These are phyloP conservation scores for Limnothrissa miodon DNA, from an alignment of 2,113 vertebrate species.

Conservation along the genomic window DNA sequence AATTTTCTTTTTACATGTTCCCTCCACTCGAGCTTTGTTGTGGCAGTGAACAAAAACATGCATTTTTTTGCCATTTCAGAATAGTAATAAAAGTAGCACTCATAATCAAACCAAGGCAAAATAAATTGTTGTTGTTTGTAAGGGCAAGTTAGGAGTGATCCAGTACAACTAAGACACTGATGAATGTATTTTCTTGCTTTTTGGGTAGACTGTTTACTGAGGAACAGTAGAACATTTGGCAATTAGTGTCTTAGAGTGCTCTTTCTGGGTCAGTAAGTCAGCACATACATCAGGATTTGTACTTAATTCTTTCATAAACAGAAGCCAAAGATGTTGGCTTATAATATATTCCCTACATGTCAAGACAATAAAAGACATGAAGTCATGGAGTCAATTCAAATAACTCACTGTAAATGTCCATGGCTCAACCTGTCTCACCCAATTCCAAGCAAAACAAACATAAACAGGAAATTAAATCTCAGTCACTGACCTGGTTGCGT, in stretches of 20 bases:
- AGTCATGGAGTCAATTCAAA: neutral
- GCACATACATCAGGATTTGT: neutral
- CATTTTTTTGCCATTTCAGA: conserved; percentile 51
- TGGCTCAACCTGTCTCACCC: neutral
- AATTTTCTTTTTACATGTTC: conserved; percentile 58
- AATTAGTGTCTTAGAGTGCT: neutral
- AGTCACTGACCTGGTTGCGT: conserved; percentile 94
- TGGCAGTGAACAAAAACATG: conserved; percentile 58
- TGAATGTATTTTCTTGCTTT: neutral
- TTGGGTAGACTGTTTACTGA: neutral
- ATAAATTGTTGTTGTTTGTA: neutral
- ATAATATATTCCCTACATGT: neutral
- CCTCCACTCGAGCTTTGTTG: conserved; percentile 57
- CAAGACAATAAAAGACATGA: neutral
- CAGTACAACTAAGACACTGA: neutral
- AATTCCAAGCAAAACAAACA: neutral
- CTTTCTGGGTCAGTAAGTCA: neutral
- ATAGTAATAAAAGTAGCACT: conserved; percentile 52
- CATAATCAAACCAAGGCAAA: neutral
- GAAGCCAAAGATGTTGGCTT: neutral
- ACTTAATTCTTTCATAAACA: neutral
- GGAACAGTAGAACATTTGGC: neutral
- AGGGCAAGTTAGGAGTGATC: neutral
- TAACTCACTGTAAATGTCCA: neutral
- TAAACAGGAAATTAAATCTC: conserved; percentile 33